Percentiles rank a stretch among this genome's conserved stretches.
These are phyloP conservation scores for Dipodomys merriami DNA, from an alignment of 2,113 vertebrate genomes.

Conservation along the genomic window DNA sequence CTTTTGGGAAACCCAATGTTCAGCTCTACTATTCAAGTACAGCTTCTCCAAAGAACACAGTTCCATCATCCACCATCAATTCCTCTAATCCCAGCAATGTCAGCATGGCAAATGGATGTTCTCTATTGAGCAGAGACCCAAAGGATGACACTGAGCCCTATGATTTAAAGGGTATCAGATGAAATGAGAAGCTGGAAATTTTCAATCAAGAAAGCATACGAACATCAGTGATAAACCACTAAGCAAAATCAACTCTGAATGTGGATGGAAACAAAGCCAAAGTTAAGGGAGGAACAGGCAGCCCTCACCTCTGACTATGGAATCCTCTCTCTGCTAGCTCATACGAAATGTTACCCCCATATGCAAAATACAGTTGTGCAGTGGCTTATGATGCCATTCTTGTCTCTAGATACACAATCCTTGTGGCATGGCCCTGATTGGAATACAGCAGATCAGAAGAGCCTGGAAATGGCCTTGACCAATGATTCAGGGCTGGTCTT, in stretches of 20 bases:
- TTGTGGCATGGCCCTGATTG: not conserved
- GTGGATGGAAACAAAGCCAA: not conserved
- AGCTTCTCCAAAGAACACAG: too few relatives aligned
- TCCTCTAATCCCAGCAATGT: too few relatives aligned
- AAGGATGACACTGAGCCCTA: too few relatives aligned
- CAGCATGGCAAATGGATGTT: too few relatives aligned
- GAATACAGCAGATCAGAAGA: not conserved
- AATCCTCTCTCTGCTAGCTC: not conserved
- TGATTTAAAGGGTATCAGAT: not conserved
- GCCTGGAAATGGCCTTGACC: conserved; percentile 3
- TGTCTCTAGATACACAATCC: not conserved
- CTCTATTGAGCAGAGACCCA: not conserved
- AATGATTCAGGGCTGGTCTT: not conserved
- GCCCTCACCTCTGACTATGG: not conserved
- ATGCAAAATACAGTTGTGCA: not conserved
- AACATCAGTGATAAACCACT: not conserved
- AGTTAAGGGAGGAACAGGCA: not conserved
- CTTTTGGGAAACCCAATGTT: too few relatives aligned
- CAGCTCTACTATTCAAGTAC: too few relatives aligned
- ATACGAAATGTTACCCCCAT: not conserved
- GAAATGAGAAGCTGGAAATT: not conserved
- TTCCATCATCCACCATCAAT: too few relatives aligned
- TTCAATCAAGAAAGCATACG: not conserved
- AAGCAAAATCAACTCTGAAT: not conserved
- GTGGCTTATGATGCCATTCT: not conserved